A percentile compares a stretch with the other conserved stretches of the same genome.
phyloP scores from a whole-genome alignment of 2,888 invertebrate genomes.

The Agonopterix alstromeriana region DNA sequence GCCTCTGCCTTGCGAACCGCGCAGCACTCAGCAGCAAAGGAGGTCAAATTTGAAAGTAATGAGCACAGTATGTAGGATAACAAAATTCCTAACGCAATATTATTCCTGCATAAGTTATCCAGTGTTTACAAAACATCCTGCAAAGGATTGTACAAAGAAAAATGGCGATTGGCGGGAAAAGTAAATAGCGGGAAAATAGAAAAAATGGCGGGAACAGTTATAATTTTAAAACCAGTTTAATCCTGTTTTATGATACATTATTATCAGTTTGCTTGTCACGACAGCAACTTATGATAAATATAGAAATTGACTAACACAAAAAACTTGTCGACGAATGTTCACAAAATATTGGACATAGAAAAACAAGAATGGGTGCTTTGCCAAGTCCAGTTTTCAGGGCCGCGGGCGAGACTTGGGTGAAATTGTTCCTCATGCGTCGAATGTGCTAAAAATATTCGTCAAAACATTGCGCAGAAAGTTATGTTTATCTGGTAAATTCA shows the following conservation, averaged over 20 bases:
- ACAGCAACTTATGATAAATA: neutral
- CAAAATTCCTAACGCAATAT: neutral
- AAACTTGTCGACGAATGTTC: slow-evolving; percentile 9
- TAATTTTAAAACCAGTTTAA: too few species aligned
- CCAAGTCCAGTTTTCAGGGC: slow-evolving; percentile 70
- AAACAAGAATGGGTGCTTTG: slow-evolving; percentile 62
- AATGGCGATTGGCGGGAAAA: neutral
- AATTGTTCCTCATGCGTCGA: slow-evolving; percentile 56
- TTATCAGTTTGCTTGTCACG: too few species aligned
- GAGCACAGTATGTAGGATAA: neutral
- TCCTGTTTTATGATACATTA: too few species aligned
- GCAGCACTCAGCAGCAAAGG: slow-evolving; percentile 22
- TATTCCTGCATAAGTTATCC: too few species aligned
- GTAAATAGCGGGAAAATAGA: neutral
- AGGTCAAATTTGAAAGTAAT: slow-evolving; percentile 57
- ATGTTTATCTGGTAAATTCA: slow-evolving; percentile 21
- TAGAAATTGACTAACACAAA: neutral
- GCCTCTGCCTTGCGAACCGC: neutral
- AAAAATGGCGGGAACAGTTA: slow-evolving; percentile 7
- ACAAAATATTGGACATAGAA: slow-evolving; percentile 19
- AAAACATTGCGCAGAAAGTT: slow-evolving; percentile 16
- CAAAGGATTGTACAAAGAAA: too few species aligned
- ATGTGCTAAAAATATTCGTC: slow-evolving; percentile 67
- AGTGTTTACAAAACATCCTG: too few species aligned
- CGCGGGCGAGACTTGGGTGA: slow-evolving; percentile 54